Base-by-base conservation (phyloP, 2,888 invertebrate species). In the Heteromyza rotundicornis region DNA sequence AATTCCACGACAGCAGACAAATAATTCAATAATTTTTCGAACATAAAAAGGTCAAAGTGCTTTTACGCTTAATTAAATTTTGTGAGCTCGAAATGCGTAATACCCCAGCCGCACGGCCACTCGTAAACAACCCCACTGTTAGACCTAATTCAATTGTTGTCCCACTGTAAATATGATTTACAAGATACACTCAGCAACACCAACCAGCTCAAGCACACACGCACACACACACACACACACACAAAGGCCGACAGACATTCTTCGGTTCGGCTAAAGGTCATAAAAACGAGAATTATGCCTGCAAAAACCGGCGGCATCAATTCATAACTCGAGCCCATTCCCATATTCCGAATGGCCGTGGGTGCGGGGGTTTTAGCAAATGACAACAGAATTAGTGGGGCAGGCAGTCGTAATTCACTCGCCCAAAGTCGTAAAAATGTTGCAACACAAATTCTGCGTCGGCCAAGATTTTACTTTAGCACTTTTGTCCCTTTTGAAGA, bases 101-200 rank as follows among this genome's bases (percentile, higher is more conserved):
- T 3, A 7, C 10, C 8, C 8, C 5, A 10, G 3, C 40, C 27
- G 7, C 27, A 36, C 36, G 14, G 40, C 32, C 47, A 24, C 53
- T 63, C 40, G 40, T 10, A 10, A 40, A 40, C 12, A 7, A 40
- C 40, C 12, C 40, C 14, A 40, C 40, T 40, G 14, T 40, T 40
- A 2, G 60, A 55, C 62, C 66, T 74, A 75, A 77, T 76, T 76
- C 64, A 76, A 77, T 77, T 77, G 75, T 70, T 70, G 70, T 68
- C 70, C 71, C 73, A 74, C 75, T 76, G 77, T 74, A 74, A 76
- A 76, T 71, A 70, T 76, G 75, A 76, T 76, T 74, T 77, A 67
- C 60, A 62, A 57, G 62, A 60, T 47, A 68, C 65, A 70, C 69
- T 65, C 60, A 59, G 27, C 27, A 17, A 47, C 23, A 57, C 19